Evolutionary conservation across 2,797 vertebrate genomes (phyloP).

Genomic region (Phataginus tricuspis): DNA sequence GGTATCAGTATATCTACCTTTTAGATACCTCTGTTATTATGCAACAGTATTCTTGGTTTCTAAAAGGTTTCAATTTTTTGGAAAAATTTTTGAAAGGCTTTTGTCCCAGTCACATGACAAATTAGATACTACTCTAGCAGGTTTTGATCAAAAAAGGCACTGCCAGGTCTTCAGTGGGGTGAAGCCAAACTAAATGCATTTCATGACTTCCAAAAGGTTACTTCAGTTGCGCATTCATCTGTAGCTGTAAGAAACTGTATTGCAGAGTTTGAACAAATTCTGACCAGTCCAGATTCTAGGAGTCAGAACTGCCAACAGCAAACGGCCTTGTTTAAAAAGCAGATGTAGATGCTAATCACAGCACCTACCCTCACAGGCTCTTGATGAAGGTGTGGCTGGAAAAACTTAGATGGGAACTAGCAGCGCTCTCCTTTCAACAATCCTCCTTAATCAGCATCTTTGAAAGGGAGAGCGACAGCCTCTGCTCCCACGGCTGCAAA

Average conservation of each 20-base stretch:
- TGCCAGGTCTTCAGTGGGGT: not conserved
- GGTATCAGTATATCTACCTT: not conserved
- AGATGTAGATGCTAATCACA: conserved; percentile 54
- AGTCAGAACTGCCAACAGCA: conserved; percentile 9
- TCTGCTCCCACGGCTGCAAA: not conserved
- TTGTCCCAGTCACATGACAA: conserved; percentile 21
- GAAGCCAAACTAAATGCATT: conserved; percentile 45
- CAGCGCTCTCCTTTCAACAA: conserved; percentile 20
- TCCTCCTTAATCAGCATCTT: conserved; percentile 34
- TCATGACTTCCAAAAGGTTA: conserved; percentile 45
- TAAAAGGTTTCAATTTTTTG: conserved; percentile 46
- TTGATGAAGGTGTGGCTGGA: conserved; percentile 44
- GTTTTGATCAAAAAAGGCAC: conserved; percentile 23
- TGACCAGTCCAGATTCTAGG: conserved; percentile 37
- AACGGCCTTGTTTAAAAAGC: conserved; percentile 43
- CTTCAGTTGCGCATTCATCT: conserved; percentile 45
- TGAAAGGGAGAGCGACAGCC: not conserved
- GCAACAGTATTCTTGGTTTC: not conserved
- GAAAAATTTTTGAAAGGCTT: conserved; percentile 51
- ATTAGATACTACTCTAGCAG: conserved; percentile 7
- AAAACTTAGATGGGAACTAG: conserved; percentile 54
- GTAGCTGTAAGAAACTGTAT: conserved; percentile 38
- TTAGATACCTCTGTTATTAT: not conserved
- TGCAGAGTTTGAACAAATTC: conserved; percentile 29
- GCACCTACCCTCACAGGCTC: not conserved